phyloP scores from a whole-genome alignment of 2,113 vertebrate species.

The Rhynchopsitta pachyrhyncha region DNA sequence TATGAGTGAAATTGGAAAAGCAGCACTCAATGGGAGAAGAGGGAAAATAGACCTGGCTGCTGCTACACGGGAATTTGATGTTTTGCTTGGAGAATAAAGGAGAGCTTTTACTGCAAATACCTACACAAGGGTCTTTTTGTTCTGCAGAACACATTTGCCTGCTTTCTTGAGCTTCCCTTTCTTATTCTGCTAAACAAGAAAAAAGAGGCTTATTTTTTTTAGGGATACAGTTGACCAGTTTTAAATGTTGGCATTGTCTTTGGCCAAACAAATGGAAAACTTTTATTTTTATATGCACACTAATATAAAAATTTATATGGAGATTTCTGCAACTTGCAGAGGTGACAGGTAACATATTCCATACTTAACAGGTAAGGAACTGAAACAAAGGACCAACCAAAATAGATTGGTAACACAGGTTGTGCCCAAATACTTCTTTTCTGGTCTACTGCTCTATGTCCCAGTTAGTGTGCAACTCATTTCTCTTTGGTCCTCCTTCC shows the following conservation, averaged over 20 bases:
- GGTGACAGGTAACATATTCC: background rate
- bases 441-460: background rate
- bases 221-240: background rate
- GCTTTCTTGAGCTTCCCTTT: background rate
- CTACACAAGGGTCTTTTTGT: constrained; percentile 18
- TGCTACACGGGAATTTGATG: background rate
- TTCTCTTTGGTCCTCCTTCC: background rate
- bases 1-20: constrained; percentile 46
- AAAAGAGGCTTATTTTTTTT: background rate
- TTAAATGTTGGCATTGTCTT: background rate
- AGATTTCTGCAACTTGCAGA: background rate
- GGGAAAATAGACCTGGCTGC: background rate
- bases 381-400: background rate
- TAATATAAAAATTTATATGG: background rate
- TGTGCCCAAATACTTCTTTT: background rate
- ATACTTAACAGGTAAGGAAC: background rate
- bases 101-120: background rate
- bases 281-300: background rate
- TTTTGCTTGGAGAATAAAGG: constrained; percentile 4
- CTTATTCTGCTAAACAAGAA: background rate
- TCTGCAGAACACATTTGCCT: background rate
- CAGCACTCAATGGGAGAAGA: background rate
- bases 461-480: background rate
- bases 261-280: background rate
- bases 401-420: background rate